Evolutionary conservation across 2,797 vertebrate genomes (phyloP).

Genomic region (Luscinia luscinia): DNA sequence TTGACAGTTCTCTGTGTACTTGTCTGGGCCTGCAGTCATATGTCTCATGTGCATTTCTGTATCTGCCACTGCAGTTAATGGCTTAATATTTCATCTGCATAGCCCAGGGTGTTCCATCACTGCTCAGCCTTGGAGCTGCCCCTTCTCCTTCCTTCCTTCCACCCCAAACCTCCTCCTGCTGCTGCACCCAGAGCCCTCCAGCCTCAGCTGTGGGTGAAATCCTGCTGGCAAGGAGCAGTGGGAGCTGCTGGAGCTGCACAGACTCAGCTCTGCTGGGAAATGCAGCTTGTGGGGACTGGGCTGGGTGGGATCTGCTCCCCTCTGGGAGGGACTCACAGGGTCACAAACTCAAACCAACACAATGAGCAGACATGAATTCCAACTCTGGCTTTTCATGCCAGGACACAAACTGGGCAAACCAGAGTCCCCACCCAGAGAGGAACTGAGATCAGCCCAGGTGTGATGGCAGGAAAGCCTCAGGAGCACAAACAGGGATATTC

Average conservation of each 20-base stretch:
- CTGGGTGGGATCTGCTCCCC: neutral
- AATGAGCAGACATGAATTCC: accelerated
- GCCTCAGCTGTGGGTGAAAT: neutral
- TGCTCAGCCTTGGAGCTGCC: constrained; percentile 6
- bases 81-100: constrained; percentile 74
- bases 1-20: constrained; percentile 21
- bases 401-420: neutral
- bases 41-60: constrained; percentile 46
- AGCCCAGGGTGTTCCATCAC: constrained; percentile 51
- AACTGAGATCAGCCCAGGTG: neutral
- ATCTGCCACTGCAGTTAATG: constrained; percentile 61
- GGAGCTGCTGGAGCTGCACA: neutral
- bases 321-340: neutral
- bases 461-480: neutral
- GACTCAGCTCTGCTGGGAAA: neutral
- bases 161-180: constrained; percentile 22
- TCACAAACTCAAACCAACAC: neutral
- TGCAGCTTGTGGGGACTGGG: neutral
- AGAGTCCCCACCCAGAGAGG: neutral
- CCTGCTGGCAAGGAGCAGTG: neutral
- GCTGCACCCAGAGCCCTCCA: constrained; percentile 20
- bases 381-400: neutral
- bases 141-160: constrained; percentile 6
- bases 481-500: neutral
- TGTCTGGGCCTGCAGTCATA: neutral